Evolutionary conservation across 2,888 invertebrate species (phyloP).

Genomic region (Chrysolina oricalcia): DNA sequence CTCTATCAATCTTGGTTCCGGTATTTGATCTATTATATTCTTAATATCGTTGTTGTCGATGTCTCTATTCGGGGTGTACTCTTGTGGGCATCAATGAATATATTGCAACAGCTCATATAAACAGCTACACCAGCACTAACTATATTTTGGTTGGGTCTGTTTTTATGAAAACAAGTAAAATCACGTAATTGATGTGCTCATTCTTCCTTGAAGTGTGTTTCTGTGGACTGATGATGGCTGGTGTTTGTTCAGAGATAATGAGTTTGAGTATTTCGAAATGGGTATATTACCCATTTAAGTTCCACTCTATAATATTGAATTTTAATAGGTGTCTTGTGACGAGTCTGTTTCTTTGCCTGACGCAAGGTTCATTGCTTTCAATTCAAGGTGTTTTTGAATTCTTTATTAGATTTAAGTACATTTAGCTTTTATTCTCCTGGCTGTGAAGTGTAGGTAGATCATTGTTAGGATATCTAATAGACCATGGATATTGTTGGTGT

Average conservation of each 20-base stretch:
- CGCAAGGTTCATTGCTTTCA: neutral
- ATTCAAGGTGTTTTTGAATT: neutral
- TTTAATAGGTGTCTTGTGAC: slow-evolving; percentile 10
- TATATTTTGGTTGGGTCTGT: neutral
- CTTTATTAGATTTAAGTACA: neutral
- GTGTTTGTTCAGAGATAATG: neutral
- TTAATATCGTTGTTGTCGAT: neutral
- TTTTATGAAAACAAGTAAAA: neutral
- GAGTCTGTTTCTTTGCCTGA: neutral
- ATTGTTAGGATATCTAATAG: neutral
- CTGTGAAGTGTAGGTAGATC: slow-evolving; percentile 9
- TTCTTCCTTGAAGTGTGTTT: slow-evolving; percentile 4
- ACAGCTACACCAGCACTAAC: slow-evolving; percentile 1
- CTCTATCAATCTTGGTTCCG: neutral
- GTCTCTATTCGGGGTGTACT: slow-evolving; percentile 4
- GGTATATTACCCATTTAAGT: slow-evolving; percentile 24
- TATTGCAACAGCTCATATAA: no score
- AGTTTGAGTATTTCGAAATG: slow-evolving; percentile 17
- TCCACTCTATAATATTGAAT: slow-evolving; percentile 20
- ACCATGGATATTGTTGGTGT: neutral
- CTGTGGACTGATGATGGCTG: neutral
- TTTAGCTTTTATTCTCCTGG: neutral
- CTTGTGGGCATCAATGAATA: neutral
- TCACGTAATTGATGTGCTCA: neutral
- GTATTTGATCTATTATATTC: neutral